Evolutionary conservation across 1,140 invertebrate genomes (phyloP), one percentile per base, ranked within the genome.

Genomic region (Orchesella cincta): DNA sequence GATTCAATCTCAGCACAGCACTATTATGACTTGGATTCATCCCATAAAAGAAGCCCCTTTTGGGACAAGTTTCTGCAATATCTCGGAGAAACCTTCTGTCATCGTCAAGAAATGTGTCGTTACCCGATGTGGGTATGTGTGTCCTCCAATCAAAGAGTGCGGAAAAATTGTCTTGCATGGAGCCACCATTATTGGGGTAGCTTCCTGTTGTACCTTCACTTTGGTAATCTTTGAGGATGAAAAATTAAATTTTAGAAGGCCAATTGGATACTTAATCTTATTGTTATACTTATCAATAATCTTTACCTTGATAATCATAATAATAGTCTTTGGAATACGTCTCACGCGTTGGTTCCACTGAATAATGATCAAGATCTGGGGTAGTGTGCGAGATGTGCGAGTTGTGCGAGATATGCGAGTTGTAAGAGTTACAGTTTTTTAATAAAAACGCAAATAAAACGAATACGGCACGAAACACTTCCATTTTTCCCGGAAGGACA

Each of bases 91-190:
- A 46, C 28, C 46, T 35, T 8, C 46, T 23, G 8, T 73, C 71
- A 46, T 73, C 46, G 14, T 73, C 71, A 34, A 73, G 5, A 23
- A 73, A 73, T n/a, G 71, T 73, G 36, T 73, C 71, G 26, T 39
- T 73, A 26, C 26, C 29, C 3, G 39, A 39, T 28, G 34, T 18
- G 5, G 71, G 71, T 35, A 73, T 73, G 5, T 14, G 35, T 39
- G 23, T 73, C 8, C 35, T 39, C 35, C 39, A 73, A 14, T 23
- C 29, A 46, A 73, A 73, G 2, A 73, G 26, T 12, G 16, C 71
- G 12, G 29, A 46, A 73, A 73, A 73, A 3, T 23, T 73, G 29
- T 51, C n/a, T 73, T 73, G 71, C 39, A 73, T 46, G 12, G 62
- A 67, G n/a, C 33, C 62, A 67, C 33, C 62, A 14, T 14, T 16